Conservation (phyloP, 2,888 invertebrate species). For the Noctua janthina region DNA sequence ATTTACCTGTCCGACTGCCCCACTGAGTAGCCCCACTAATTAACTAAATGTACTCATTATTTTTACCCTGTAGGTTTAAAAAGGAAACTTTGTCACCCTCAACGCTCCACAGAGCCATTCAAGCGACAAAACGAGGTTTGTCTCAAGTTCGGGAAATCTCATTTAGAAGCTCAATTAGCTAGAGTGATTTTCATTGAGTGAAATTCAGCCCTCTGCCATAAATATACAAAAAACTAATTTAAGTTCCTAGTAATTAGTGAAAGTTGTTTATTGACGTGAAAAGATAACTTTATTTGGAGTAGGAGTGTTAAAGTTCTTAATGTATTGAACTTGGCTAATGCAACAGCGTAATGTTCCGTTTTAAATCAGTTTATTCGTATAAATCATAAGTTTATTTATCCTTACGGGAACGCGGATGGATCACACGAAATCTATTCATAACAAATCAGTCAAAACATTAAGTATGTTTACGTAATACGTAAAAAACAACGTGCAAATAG, state of each 20-base stretch:
- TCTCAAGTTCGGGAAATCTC: slow-evolving; percentile 25
- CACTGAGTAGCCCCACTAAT: slow-evolving; percentile 33
- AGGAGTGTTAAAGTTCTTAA: not conserved
- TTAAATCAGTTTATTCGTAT: slow-evolving; percentile 36
- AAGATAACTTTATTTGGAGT: slow-evolving; percentile 8
- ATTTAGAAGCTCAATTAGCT: slow-evolving; percentile 43
- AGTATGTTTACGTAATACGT: slow-evolving; percentile 46
- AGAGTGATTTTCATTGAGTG: slow-evolving; percentile 42
- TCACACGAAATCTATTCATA: slow-evolving; percentile 55
- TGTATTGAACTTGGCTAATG: slow-evolving; percentile 9
- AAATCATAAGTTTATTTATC: slow-evolving; percentile 48
- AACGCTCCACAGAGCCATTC: slow-evolving; percentile 9
- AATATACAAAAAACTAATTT: slow-evolving; percentile 34
- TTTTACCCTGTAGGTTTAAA: slow-evolving; percentile 15
- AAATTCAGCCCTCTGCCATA: slow-evolving; percentile 18
- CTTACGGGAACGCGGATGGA: slow-evolving; percentile 41
- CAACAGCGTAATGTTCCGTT: slow-evolving; percentile 19
- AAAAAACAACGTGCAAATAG: slow-evolving; percentile 33
- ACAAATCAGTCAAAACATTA: slow-evolving; percentile 58
- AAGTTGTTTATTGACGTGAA: slow-evolving; percentile 35
- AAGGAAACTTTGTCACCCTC: slow-evolving; percentile 15
- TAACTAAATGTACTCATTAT: slow-evolving; percentile 27
- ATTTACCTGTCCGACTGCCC: slow-evolving; percentile 46
- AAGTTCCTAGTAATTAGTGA: slow-evolving; percentile 40
- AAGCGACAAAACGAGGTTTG: slow-evolving; percentile 22